These are phyloP conservation scores for Oryzias celebensis DNA, from an alignment of 2,113 vertebrate species.

Conservation along the genomic window DNA sequence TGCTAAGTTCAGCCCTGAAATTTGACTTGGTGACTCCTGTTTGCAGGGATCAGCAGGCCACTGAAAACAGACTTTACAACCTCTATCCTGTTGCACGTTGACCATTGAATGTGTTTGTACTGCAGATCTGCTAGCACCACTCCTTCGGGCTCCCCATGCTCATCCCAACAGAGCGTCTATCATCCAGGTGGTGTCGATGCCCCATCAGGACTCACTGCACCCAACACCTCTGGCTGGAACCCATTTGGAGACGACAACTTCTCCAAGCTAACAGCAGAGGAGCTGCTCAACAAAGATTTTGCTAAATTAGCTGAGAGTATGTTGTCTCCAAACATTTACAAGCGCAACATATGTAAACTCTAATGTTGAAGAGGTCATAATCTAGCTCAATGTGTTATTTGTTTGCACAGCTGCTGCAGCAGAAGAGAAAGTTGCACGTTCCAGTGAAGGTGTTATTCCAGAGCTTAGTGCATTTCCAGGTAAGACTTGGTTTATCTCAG, in stretches of 20 bases:
- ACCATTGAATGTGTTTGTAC: conserved; percentile 14
- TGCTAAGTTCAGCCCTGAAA: conserved; percentile 43
- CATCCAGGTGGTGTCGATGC: conserved; percentile 56
- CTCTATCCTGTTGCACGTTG: conserved; percentile 5
- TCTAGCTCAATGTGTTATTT: conserved; percentile 6
- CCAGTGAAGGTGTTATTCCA: conserved; percentile 85
- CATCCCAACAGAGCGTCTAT: conserved; percentile 81
- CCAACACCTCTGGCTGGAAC: conserved; percentile 83
- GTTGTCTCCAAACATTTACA: conserved; percentile 20
- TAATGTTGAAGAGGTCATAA: neutral
- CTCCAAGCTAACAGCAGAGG: conserved; percentile 96
- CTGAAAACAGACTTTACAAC: neutral
- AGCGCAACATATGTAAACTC: neutral
- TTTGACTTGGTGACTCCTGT: conserved; percentile 20
- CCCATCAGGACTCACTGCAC: conserved; percentile 13
- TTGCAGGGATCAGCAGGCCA: conserved; percentile 29
- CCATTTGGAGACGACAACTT: conserved; percentile 98
- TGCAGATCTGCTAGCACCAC: conserved; percentile 95
- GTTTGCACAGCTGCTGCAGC: conserved; percentile 75
- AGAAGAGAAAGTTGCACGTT: conserved; percentile 80
- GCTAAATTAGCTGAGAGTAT: conserved; percentile 90
- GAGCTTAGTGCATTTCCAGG: conserved; percentile 87
- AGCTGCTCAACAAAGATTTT: conserved; percentile 98
- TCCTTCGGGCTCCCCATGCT: conserved; percentile 86
- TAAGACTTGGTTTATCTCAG: conserved; percentile 52